Percentiles rank a stretch among this genome's conserved stretches.
Conservation (phyloP, 2,888 invertebrate species). For the Alcis repandata region DNA sequence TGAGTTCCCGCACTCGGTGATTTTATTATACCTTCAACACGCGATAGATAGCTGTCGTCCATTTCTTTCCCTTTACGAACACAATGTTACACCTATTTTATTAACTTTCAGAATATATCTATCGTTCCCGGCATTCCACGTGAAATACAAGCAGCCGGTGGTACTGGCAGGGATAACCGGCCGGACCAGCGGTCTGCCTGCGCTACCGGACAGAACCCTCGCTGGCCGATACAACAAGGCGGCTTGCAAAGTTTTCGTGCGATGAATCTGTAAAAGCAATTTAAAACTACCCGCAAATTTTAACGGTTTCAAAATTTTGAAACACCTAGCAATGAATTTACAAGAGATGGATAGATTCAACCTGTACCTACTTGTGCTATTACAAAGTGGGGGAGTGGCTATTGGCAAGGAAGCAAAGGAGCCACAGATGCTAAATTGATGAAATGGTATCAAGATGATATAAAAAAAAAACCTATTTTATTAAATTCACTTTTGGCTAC, state of each 20-base stretch:
- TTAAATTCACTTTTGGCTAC: conserved; percentile 53
- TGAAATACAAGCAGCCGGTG: conserved; percentile 86
- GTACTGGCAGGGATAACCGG: conserved; percentile 84
- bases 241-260: conserved; percentile 81
- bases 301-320: no score
- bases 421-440: no score
- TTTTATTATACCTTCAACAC: no score
- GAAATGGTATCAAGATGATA: no score
- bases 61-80: no score
- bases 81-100: neutral
- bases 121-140: conserved; percentile 85
- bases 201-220: conserved; percentile 86
- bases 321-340: no score
- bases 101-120: conserved; percentile 79
- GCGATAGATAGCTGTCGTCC: no score
- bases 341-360: no score
- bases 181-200: conserved; percentile 80
- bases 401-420: no score
- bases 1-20: no score
- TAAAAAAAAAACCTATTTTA: neutral
- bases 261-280: conserved; percentile 49
- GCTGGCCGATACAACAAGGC: conserved; percentile 85
- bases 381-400: no score
- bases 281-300: conserved; percentile 65
- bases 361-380: no score